Evolutionary conservation across 2,888 invertebrate genomes (phyloP), one percentile per base, ranked within the genome.

Genomic region (Acleris cristana): DNA sequence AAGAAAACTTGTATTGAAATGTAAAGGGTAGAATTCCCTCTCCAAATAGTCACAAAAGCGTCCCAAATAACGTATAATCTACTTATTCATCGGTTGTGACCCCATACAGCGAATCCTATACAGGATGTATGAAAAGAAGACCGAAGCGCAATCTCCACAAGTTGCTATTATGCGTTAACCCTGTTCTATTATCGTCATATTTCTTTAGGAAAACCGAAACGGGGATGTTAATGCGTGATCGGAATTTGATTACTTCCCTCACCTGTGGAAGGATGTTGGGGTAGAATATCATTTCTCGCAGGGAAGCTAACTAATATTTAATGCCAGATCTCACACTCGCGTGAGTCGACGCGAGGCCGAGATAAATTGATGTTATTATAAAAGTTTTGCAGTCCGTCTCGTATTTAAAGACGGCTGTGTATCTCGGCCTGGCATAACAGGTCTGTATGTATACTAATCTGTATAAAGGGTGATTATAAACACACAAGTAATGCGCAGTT

Each of bases 41-140:
- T 58, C 30, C 26, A 49, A 53, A 48, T 62, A 57, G n/a, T 23
- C 45, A 34, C 16, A 44, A 55, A 40, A 45, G 45, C 48, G n/a
- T 18, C 51, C 45, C 52, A 34, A 58, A 57, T 57, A 48, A 16
- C 62, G 49, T 48, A 52, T 62, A 62, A 67, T 67, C 62, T 57
- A 53, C 57, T 58, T 62, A 62, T 67, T 62, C 56, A 65, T 66
- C 21, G 48, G 56, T 34, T 62, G 52, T 34, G 53, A 53, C 56
- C 66, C 56, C 26, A 51, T 60, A 19, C 56, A 26, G 57, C 23
- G 57, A 62, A 61, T 63, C 57, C 58, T 62, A 67, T 67, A 67
- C 44, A 57, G 57, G 57, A 48, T 53, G 34, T 58, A 48, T 67
- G 66, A 62, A 67, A 62, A 67, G 66, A 67, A 58, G 51, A 40